Conservation (phyloP, 2,113 vertebrate species). For the Sialia sialis region DNA sequence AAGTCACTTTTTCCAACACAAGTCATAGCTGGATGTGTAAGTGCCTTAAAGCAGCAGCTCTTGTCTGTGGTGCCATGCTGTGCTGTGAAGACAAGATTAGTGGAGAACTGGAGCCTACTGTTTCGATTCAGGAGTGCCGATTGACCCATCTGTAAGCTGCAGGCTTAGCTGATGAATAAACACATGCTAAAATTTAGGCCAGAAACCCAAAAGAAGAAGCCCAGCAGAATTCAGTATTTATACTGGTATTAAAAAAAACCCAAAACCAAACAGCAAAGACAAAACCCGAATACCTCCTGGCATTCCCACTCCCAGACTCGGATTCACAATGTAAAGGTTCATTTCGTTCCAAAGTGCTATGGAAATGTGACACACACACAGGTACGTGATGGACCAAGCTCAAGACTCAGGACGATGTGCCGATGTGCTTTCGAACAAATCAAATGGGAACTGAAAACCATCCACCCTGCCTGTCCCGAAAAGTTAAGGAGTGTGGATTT, state of each 20-base stretch:
- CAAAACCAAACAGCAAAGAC: background rate
- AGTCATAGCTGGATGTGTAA: background rate
- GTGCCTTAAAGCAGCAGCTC: background rate
- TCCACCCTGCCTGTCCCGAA: background rate
- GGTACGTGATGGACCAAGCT: background rate
- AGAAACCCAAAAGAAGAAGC: background rate
- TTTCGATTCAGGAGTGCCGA: background rate
- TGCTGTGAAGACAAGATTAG: slow-evolving; percentile 27
- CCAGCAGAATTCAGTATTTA: background rate
- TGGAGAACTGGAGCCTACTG: slow-evolving; percentile 16
- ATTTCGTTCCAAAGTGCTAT: background rate
- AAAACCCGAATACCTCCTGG: rapidly evolving
- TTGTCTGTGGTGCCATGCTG: background rate
- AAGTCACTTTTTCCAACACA: background rate
- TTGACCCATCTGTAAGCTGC: background rate
- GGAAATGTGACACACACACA: background rate
- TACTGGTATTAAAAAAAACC: background rate
- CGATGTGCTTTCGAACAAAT: background rate
- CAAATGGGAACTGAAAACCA: background rate
- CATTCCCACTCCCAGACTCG: background rate
- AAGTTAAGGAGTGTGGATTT: background rate
- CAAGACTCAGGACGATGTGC: background rate
- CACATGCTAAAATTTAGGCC: background rate
- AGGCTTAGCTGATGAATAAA: slow-evolving; percentile 33
- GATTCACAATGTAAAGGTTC: background rate